phyloP scores from a whole-genome alignment of 2,113 vertebrate species.

The Phrynosoma blainvillii region DNA sequence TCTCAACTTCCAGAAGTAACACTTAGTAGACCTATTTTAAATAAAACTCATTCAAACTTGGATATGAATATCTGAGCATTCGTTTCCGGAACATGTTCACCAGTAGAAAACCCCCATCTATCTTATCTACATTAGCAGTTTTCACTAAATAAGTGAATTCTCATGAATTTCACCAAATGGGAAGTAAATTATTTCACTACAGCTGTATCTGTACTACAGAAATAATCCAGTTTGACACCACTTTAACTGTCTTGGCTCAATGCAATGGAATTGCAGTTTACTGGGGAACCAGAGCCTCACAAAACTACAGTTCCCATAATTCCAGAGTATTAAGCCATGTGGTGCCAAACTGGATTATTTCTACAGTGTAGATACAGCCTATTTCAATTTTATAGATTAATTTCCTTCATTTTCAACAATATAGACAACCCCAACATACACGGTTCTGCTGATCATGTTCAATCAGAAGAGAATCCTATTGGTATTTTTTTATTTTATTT shows the following conservation, averaged over 20 bases:
- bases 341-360: no score
- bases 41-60: neutral
- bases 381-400: neutral
- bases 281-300: no score
- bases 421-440: neutral
- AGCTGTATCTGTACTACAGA: no score
- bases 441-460: slow-evolving; percentile 10
- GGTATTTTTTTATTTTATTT: neutral
- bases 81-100: neutral
- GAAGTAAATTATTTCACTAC: neutral
- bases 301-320: no score
- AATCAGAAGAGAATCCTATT: neutral
- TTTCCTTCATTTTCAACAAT: slow-evolving; percentile 4
- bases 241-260: no score
- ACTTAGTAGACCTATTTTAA: neutral
- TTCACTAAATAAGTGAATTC: no score
- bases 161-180: neutral
- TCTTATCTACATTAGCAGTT: neutral
- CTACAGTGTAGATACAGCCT: no score
- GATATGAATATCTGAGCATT: neutral
- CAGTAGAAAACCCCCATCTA: neutral
- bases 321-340: no score
- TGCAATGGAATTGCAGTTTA: no score
- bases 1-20: neutral
- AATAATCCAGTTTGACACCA: no score